Evolutionary conservation across 2,888 invertebrate genomes (phyloP), one percentile per base, ranked within the genome.

Genomic region (Raillietiella orientalis): DNA sequence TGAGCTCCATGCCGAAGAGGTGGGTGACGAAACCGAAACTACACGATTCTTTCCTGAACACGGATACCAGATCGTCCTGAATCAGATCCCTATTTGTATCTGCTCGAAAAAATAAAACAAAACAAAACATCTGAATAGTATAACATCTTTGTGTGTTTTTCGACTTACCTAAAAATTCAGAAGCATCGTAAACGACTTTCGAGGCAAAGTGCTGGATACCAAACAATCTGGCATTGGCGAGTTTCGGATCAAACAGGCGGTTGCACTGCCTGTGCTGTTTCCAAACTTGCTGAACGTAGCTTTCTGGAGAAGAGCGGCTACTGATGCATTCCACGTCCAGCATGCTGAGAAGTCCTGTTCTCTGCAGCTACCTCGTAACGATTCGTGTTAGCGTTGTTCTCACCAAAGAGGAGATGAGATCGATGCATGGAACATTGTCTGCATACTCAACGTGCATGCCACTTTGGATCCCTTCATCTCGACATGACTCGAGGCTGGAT

Each of bases 1-100:
- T 79, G 32, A 87, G 52, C 46, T 87, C 87, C 27, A 71, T 66
- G 2, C 79, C 75, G 44, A 87, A 87, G n/a, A 87, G 53, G 44
- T 87, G 82, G 11, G 79, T 77, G 2, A 77, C 84, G 46, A 87
- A 87, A n/a, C 84, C 84, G 47, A 87, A 87, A 44, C 74, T 79
- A 49, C 84, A 87, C 29, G 63, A 65, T 39, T 77, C 69, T 40
- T 72, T 72, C 48, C 79, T 72, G 48, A 87, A 87, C 3, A 79
- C 75, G 1, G 72, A 67, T 2, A 87, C 71, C 38, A 84, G 52
- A 44, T 84, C 82, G 43, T 79, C 82, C 2, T 79, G 74, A 24
- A 84, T 66, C 8, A 71, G 66, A 48, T 87, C 84, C 34, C 72
- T 65, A 50, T 87, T 87, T 8, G 77, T 75, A 37, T 75, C 72